phyloP scores from a whole-genome alignment of 2,888 invertebrate genomes.

The Helicoverpa assulta region DNA sequence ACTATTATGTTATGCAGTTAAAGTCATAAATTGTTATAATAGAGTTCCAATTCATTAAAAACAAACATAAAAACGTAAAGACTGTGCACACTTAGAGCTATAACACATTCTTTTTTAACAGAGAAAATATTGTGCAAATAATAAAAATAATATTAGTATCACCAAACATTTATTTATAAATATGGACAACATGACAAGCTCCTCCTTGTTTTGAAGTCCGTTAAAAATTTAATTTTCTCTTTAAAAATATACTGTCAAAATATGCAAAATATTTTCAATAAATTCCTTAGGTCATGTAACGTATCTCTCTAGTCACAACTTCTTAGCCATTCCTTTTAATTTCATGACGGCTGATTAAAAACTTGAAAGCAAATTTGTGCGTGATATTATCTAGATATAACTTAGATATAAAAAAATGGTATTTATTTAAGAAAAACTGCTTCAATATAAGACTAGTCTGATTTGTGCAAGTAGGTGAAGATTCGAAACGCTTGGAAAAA shows the following conservation, averaged over 20 bases:
- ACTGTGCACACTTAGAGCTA: constrained; percentile 22
- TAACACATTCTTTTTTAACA: no score
- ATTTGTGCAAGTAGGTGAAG: constrained; percentile 69
- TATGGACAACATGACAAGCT: no score
- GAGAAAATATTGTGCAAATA: no score
- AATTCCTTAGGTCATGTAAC: constrained; percentile 54
- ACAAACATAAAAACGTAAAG: constrained; percentile 3
- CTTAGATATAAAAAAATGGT: constrained; percentile 69
- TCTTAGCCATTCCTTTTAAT: constrained; percentile 63
- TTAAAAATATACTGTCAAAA: no score
- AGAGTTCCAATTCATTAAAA: not conserved
- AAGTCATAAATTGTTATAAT: no score
- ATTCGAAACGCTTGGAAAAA: constrained; percentile 57
- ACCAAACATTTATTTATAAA: no score
- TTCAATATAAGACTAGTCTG: constrained; percentile 81
- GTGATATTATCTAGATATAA: constrained; percentile 84
- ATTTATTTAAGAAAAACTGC: constrained; percentile 73
- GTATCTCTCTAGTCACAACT: constrained; percentile 55
- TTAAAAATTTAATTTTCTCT: no score
- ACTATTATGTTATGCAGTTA: no score
- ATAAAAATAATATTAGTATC: no score
- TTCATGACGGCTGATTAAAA: constrained; percentile 56
- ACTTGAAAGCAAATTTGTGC: constrained; percentile 72
- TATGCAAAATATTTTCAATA: no score
- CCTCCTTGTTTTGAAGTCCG: no score